Evolutionary conservation across 1,140 invertebrate genomes (phyloP).

Genomic region (Metaphire vulgaris): DNA sequence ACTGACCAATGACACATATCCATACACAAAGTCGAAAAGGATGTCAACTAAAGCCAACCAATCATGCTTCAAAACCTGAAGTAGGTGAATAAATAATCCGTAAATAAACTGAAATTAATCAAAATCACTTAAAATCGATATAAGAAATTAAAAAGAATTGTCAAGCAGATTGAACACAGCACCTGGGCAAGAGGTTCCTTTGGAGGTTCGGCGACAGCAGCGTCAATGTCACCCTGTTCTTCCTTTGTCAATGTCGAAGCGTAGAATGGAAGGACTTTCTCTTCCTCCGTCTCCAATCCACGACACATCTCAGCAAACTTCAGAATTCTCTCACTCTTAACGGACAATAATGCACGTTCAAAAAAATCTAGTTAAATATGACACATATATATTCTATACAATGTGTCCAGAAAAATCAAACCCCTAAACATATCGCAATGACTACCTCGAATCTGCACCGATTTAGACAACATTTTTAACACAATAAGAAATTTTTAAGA

Average conservation of each 20-base stretch:
- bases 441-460: too few relatives aligned
- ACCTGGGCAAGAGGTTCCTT: slow-evolving; percentile 39
- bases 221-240: slow-evolving; percentile 47
- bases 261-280: slow-evolving; percentile 55
- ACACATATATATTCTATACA: too few relatives aligned
- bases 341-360: too few relatives aligned
- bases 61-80: background rate
- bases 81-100: background rate
- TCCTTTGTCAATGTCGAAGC: slow-evolving; percentile 48
- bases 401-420: too few relatives aligned
- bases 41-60: background rate
- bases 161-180: background rate
- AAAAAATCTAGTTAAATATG: too few relatives aligned
- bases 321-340: slow-evolving; percentile 46
- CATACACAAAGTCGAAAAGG: background rate
- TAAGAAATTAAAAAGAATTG: background rate
- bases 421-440: too few relatives aligned
- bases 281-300: slow-evolving; percentile 53
- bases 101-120: background rate
- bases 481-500: too few relatives aligned
- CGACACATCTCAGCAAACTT: slow-evolving; percentile 50
- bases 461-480: too few relatives aligned
- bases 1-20: background rate
- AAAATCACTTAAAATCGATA: background rate
- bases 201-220: slow-evolving; percentile 43